These are phyloP conservation scores for Zaprionus nigranus DNA, from an alignment of 1,140 invertebrate species.

Conservation along the genomic window DNA sequence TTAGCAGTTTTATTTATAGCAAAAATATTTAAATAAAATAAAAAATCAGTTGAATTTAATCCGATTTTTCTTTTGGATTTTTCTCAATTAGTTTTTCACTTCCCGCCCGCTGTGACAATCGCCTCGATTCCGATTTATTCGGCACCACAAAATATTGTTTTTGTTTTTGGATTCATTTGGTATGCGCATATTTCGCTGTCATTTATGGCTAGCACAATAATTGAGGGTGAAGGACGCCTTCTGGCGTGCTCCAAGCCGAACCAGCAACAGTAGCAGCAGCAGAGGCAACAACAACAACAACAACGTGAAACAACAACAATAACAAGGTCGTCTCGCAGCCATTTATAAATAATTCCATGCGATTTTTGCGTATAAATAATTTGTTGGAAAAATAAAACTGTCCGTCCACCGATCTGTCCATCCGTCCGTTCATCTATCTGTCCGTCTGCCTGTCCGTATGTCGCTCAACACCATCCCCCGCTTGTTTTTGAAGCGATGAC, in stretches of 20 bases:
- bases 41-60: no score
- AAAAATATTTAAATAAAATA: neutral
- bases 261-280: conserved; percentile 29
- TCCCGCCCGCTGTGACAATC: conserved; percentile 20
- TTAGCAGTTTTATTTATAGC: neutral
- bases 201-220: conserved; percentile 53
- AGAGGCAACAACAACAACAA: conserved; percentile 36
- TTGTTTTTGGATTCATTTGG: conserved; percentile 32
- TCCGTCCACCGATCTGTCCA: conserved; percentile 27
- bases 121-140: conserved; percentile 6
- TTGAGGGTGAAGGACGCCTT: conserved; percentile 76
- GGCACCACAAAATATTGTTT: neutral
- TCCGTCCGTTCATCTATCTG: no score
- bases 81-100: conserved; percentile 1
- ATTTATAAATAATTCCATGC: conserved; percentile 77
- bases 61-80: neutral
- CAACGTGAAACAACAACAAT: conserved; percentile 36
- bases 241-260: conserved; percentile 64
- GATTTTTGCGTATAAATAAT: conserved; percentile 74
- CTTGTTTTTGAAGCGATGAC: conserved; percentile 76
- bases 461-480: conserved; percentile 16
- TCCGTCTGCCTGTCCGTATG: conserved; percentile 28
- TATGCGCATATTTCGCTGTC: conserved; percentile 53
- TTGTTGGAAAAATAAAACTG: conserved; percentile 74
- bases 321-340: conserved; percentile 75